Evolutionary conservation across 2,888 invertebrate species (phyloP).

Genomic region (Parthenolecanium corni): DNA sequence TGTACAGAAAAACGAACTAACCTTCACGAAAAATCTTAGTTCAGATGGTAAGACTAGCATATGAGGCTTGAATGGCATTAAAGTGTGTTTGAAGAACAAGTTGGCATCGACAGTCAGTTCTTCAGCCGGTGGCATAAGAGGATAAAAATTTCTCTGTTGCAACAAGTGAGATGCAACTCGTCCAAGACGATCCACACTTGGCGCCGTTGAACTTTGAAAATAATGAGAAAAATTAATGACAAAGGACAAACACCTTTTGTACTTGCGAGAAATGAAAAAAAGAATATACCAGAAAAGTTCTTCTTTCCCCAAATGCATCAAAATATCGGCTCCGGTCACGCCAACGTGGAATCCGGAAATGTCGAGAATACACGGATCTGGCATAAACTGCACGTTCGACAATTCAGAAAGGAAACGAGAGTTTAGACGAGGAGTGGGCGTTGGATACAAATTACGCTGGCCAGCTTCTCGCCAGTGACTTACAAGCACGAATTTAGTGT

Average conservation of each 20-base stretch:
- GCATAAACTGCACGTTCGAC: slow-evolving; percentile 53
- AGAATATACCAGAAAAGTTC: slow-evolving; percentile 54
- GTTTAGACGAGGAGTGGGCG: slow-evolving; percentile 56
- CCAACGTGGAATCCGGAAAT: slow-evolving; percentile 66
- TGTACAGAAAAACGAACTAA: slow-evolving; percentile 37
- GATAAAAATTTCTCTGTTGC: slow-evolving; percentile 67
- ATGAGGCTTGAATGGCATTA: slow-evolving; percentile 63
- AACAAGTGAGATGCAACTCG: slow-evolving; percentile 63
- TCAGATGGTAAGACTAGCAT: slow-evolving; percentile 73
- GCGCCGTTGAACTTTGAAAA: slow-evolving; percentile 35
- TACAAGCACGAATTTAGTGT: slow-evolving; percentile 60
- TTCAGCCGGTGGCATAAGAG: slow-evolving; percentile 60
- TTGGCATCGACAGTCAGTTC: slow-evolving; percentile 57
- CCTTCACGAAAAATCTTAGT: slow-evolving; percentile 69
- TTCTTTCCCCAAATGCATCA: slow-evolving; percentile 69
- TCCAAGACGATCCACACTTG: slow-evolving; percentile 52
- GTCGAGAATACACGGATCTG: slow-evolving; percentile 70
- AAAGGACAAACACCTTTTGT: not conserved
- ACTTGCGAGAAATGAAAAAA: not conserved
- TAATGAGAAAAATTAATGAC: not conserved
- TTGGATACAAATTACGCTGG: slow-evolving; percentile 70
- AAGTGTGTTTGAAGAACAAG: slow-evolving; percentile 58
- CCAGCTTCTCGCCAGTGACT: slow-evolving; percentile 67
- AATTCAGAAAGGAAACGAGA: slow-evolving; percentile 18
- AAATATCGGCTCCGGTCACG: slow-evolving; percentile 66